Base-by-base conservation (phyloP, 1,140 invertebrate species). In the Papilio aristodemus region DNA sequence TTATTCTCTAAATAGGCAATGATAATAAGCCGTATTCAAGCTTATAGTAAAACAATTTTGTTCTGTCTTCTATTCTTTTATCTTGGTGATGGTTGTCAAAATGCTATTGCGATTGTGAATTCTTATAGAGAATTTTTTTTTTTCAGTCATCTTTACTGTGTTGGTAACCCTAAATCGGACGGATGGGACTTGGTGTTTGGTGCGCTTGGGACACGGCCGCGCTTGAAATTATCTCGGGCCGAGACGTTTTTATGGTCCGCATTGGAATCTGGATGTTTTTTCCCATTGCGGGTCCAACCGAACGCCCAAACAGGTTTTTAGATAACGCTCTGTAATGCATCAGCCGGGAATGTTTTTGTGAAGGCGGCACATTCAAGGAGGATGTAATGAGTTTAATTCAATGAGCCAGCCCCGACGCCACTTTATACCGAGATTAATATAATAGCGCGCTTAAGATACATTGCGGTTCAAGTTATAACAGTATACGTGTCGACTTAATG, bases 251-350 rank as follows among this genome's bases (percentile, higher is more conserved):
- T 91, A 89, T 91, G 85, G 86, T 84, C 80, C 80, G 81, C 87
- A 86, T 90, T 78, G 87, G 87, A 90, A 90, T 91, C 86, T 90
- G 85, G 85, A 74, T 86, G 78, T 87, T 91, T 91, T 91, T 91
- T 89, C 83, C 85, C 84, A 87, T 83, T 78, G 79, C 79, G 75
- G 80, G 80, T 74, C 81, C 83, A 81, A 82, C 85, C 81, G 83
- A 82, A 87, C 79, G 78, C 78, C 83, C 80, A 86, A 91, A 90
- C 86, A 86, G 87, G 89, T 89, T 91, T 91, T 89, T 88, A 88
- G 89, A 91, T 90, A 90, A 85, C 83, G 89, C 84, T 81, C 84
- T 74, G 84, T 85, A 91, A 91, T 90, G 87, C 87, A 91, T 91
- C 87, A 90, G 81, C 73, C 78, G 79, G 86, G 78, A 86, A 72